phyloP scores from a whole-genome alignment of 2,113 vertebrate species.

The Promerops cafer region DNA sequence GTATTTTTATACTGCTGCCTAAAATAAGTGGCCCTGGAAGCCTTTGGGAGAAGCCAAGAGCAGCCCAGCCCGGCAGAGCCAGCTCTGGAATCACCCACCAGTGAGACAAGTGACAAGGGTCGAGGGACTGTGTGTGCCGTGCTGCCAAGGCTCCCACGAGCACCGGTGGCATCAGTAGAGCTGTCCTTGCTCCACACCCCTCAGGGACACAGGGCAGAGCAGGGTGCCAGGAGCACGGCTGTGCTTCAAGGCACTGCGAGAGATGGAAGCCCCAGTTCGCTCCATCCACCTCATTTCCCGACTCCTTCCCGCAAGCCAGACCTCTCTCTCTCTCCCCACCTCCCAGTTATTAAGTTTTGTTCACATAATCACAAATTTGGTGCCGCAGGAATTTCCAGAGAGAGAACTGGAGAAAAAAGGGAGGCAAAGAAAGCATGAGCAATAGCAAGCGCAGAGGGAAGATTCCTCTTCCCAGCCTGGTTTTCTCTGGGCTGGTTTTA shows the following conservation, averaged over 20 bases:
- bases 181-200: neutral
- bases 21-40: neutral
- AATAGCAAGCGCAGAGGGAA: neutral
- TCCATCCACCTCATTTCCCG: neutral
- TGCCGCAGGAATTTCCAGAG: neutral
- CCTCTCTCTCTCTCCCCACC: neutral
- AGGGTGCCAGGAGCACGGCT: neutral
- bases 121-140: fast-evolving
- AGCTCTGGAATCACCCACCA: fast-evolving
- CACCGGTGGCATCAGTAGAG: fast-evolving
- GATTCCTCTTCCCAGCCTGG: neutral
- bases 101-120: neutral
- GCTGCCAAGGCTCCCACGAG: neutral
- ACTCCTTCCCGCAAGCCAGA: neutral
- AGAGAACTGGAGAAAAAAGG: neutral
- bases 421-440: neutral
- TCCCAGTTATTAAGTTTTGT: neutral
- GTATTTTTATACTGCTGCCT: conserved; percentile 6
- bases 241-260: fast-evolving
- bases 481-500: neutral
- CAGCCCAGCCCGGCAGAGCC: neutral
- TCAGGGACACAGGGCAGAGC: fast-evolving
- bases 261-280: neutral
- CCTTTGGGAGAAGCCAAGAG: neutral
- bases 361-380: neutral